phyloP scores from a whole-genome alignment of 2,113 vertebrate species.

The Bucco capensis region DNA sequence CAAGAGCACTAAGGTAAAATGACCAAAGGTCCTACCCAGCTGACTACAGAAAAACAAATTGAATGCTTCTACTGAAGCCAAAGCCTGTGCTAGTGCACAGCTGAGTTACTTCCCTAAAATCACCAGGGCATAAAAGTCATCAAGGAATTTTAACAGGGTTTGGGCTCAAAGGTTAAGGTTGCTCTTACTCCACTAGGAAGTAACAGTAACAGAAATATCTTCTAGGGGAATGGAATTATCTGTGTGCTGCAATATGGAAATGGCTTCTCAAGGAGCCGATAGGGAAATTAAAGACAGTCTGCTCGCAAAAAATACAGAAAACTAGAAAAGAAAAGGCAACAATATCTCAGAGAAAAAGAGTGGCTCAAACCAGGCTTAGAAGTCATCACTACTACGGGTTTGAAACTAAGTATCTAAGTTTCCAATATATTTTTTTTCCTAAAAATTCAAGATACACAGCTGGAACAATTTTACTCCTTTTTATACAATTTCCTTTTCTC shows the following conservation, averaged over 20 bases:
- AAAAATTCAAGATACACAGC: conserved; percentile 7
- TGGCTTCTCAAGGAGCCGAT: not conserved
- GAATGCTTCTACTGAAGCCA: not conserved
- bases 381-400: not conserved
- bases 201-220: not conserved
- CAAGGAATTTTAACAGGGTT: not conserved
- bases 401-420: not conserved
- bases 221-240: not conserved
- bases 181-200: not conserved
- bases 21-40: not conserved
- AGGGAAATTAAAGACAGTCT: not conserved
- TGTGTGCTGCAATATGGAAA: not conserved
- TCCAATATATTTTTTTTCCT: not conserved
- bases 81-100: not conserved
- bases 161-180: not conserved
- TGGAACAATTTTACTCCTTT: not conserved
- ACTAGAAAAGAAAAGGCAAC: not conserved
- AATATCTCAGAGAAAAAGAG: not conserved
- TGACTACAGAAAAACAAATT: not conserved
- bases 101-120: not conserved
- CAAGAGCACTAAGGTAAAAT: not conserved
- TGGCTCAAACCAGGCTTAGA: not conserved
- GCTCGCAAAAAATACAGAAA: not conserved
- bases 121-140: not conserved
- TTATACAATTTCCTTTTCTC: not conserved